These are phyloP conservation scores for Dynastes tityus DNA, from an alignment of 2,888 invertebrate species.

Conservation along the genomic window DNA sequence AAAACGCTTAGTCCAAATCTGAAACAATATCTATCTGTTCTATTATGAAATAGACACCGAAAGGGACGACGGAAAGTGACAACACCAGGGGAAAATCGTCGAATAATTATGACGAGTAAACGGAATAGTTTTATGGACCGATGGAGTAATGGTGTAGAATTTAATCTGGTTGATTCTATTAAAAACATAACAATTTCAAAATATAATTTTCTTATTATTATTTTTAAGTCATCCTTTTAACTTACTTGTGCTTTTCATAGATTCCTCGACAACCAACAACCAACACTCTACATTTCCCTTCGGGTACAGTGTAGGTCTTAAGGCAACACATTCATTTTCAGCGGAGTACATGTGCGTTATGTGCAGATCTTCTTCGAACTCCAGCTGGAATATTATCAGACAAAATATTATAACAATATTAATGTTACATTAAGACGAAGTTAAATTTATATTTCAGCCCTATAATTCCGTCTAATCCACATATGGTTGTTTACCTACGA, in stretches of 20 bases:
- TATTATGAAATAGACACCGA: no score
- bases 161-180: no score
- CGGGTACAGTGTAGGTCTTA: slow-evolving; percentile 80
- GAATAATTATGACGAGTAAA: no score
- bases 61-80: no score
- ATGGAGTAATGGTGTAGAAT: no score
- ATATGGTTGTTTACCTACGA: not conserved
- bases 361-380: slow-evolving; percentile 79
- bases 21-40: no score
- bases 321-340: slow-evolving; percentile 82
- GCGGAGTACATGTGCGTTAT: slow-evolving; percentile 85
- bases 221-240: no score
- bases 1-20: no score
- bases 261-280: slow-evolving; percentile 79
- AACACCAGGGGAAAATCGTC: no score
- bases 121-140: no score
- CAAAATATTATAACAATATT: not conserved
- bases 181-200: no score
- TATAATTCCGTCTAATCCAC: not conserved
- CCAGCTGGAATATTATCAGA: slow-evolving; percentile 70
- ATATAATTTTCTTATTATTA: no score
- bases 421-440: not conserved
- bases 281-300: slow-evolving; percentile 84
- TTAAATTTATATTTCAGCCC: not conserved
- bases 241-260: slow-evolving; percentile 79